These are phyloP conservation scores for Drosophila suboccidentalis DNA, from an alignment of 2,888 invertebrate genomes.

Conservation along the genomic window DNA sequence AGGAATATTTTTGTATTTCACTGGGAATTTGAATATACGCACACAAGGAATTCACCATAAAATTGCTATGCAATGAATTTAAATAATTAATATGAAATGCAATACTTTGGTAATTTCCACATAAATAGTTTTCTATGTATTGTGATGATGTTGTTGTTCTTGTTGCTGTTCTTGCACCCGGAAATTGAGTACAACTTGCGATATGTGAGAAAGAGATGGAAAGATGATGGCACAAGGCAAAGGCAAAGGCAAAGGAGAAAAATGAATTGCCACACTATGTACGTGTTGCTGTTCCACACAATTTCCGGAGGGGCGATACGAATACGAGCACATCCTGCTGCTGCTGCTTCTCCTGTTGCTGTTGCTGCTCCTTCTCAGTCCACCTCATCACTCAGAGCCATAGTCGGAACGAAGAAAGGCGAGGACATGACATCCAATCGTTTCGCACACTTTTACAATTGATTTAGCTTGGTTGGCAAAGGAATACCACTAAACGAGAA, in stretches of 20 bases:
- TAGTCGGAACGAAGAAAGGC: slow-evolving; percentile 6
- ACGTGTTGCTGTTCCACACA: slow-evolving; percentile 79
- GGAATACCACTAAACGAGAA: slow-evolving; percentile 4
- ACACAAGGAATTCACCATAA: too few relatives aligned
- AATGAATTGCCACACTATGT: slow-evolving; percentile 75
- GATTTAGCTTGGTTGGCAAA: slow-evolving; percentile 64
- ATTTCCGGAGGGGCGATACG: slow-evolving; percentile 66
- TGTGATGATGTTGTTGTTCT: slow-evolving; percentile 21
- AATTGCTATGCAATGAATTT: slow-evolving; percentile 3
- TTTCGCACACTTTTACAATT: slow-evolving; percentile 75
- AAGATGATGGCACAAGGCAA: slow-evolving; percentile 7
- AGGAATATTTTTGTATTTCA: too few relatives aligned
- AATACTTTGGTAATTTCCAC: slow-evolving; percentile 31
- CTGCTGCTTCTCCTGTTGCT: slow-evolving; percentile 11
- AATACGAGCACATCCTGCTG: slow-evolving; percentile 35
- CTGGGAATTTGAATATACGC: too few relatives aligned
- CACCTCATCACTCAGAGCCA: slow-evolving; percentile 63
- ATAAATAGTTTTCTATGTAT: slow-evolving; percentile 39
- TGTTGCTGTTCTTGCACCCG: slow-evolving; percentile 26
- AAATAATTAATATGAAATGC: slow-evolving; percentile 17
- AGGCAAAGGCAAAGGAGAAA: slow-evolving; percentile 26
- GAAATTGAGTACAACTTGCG: slow-evolving; percentile 56
- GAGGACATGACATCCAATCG: slow-evolving; percentile 64
- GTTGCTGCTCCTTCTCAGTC: slow-evolving; percentile 16
- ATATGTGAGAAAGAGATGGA: slow-evolving; percentile 30